Conservation (phyloP, 2,888 invertebrate species). For the Phytoseiulus persimilis region DNA sequence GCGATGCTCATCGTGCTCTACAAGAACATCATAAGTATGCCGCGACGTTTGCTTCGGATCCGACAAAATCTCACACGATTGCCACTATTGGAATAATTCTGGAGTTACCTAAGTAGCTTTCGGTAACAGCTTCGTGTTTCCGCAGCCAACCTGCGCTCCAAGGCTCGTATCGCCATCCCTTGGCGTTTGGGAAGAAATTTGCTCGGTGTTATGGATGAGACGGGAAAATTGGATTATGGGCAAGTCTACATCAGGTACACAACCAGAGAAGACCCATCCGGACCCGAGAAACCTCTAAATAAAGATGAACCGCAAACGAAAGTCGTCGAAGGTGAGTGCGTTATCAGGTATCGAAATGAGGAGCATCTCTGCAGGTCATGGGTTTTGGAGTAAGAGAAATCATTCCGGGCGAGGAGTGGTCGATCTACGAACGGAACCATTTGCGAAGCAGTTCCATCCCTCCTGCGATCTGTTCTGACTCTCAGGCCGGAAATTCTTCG, state of each 20-base stretch:
- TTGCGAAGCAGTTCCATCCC: too few species aligned
- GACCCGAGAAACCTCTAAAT: not conserved
- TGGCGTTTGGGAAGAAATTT: constrained; percentile 47
- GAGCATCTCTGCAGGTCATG: not conserved
- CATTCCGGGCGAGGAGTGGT: too few species aligned
- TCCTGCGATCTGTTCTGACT: too few species aligned
- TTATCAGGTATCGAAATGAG: not conserved
- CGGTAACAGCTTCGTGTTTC: not conserved
- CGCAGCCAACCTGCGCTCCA: constrained; percentile 38
- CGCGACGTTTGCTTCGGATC: not conserved
- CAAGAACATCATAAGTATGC: constrained; percentile 18
- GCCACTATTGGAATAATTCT: too few species aligned
- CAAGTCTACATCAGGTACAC: constrained; percentile 47
- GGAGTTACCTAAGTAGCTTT: too few species aligned
- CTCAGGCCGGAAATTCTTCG: too few species aligned
- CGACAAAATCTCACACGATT: too few species aligned
- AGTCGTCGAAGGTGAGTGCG: too few species aligned
- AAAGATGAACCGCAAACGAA: not conserved
- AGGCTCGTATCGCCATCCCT: constrained; percentile 46
- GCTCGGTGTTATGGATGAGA: constrained; percentile 50
- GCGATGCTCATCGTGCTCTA: constrained; percentile 5
- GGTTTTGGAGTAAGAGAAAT: too few species aligned
- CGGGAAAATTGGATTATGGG: constrained; percentile 48
- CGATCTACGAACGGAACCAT: too few species aligned
- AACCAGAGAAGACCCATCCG: constrained; percentile 19